Evolutionary conservation across 2,888 invertebrate genomes (phyloP), one percentile per base, ranked within the genome.

Genomic region (Malachius bipustulatus): DNA sequence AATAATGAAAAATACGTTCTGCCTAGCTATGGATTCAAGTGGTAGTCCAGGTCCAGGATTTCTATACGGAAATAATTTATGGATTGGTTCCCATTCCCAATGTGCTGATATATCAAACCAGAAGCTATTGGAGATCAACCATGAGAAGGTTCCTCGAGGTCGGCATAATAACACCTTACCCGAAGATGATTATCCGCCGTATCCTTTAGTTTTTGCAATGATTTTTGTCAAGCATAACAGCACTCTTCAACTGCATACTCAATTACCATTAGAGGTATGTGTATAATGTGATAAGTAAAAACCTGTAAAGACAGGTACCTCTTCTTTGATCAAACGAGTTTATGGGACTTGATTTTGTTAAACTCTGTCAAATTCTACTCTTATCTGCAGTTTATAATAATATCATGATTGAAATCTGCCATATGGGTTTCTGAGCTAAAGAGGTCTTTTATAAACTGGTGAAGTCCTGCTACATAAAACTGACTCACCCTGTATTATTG

Each of bases 61-160:
- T 47, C 49, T 71, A 1, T 69, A 68, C 43, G 74, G 74, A 1
- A 69, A 73, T 41, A 75, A 72, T 52, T 67, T 65, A 33, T 75
- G 75, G 75, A 45, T 73, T 19, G 75, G 75, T 8, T 65, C 65
- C 13, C 60, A 59, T 26, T 57, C 57, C 26, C 67, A 70, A 10
- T 75, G 75, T 46, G 43, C 54, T 2, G 67, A 68, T 2, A 52
- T 66, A 0, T 40, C 43, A 0, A 57, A 60, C 30, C 49, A 37
- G 1, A 44, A 37, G 10, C 52, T 50, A 3, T 40, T 64, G 4
- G 41, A 51, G 15, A 37, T 65, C 2, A 48, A 48, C 16, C 39
- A 49, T 14, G 35, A 47, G 3, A 45, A 50, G 4, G 41, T 49
- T 1, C 35, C 41, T 3, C n/a, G n/a, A n/a, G n/a, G n/a, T n/a